These are phyloP conservation scores for Drosophila niveifrons DNA, from an alignment of 2,888 invertebrate genomes.

Conservation along the genomic window DNA sequence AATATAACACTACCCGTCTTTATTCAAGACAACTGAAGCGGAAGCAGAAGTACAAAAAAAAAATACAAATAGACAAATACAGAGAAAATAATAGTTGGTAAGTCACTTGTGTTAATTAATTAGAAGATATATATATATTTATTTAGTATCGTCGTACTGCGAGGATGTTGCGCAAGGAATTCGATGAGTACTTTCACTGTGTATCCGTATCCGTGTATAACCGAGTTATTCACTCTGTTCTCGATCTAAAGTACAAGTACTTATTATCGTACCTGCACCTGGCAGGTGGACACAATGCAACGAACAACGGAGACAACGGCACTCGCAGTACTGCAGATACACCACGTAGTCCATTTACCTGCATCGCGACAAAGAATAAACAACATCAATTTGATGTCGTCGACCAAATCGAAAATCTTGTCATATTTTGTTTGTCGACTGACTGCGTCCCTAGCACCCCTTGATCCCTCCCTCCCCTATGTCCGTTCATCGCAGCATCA, in stretches of 20 bases:
- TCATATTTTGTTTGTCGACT: constrained; percentile 42
- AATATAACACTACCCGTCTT: constrained; percentile 4
- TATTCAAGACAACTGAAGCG: constrained; percentile 8
- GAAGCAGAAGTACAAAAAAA: constrained; percentile 4
- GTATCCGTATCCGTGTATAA: not conserved
- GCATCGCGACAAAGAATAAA: constrained; percentile 38
- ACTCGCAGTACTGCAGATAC: constrained; percentile 28
- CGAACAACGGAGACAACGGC: constrained; percentile 18
- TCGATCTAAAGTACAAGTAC: constrained; percentile 13
- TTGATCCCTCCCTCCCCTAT: constrained; percentile 2
- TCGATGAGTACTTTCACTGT: not conserved
- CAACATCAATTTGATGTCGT: constrained; percentile 47
- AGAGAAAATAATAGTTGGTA: constrained; percentile 1
- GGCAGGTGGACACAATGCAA: constrained; percentile 40
- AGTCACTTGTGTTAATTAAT: constrained; percentile 3
- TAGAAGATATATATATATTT: not conserved
- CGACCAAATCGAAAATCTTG: constrained; percentile 28
- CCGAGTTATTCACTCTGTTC: not conserved
- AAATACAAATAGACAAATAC: constrained; percentile 3
- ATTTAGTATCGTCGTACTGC: constrained; percentile 1
- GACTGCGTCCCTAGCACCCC: constrained; percentile 6
- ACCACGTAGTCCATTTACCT: constrained; percentile 52
- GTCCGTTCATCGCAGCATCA: not conserved
- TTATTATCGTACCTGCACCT: not conserved
- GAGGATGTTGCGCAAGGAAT: not conserved